A percentile compares a stretch with the other conserved stretches of the same genome.
These are phyloP conservation scores for Psix sp. DNA, from an alignment of 1,140 invertebrate genomes.

Conservation along the genomic window DNA sequence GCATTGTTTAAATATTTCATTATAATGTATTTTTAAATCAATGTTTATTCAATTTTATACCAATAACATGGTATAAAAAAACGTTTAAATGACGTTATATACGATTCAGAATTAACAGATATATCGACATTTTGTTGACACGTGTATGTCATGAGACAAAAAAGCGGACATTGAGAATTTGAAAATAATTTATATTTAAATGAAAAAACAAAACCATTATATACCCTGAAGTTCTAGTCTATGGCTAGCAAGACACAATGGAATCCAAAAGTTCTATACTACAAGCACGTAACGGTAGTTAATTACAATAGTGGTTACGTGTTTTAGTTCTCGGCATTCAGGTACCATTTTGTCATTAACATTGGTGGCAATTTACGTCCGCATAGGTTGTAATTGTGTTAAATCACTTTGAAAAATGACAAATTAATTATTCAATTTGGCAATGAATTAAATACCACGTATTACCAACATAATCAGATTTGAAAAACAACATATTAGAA, in stretches of 20 bases:
- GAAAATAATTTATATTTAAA: too few species aligned
- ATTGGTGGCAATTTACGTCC: conserved; percentile 29
- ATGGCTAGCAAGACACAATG: conserved; percentile 14
- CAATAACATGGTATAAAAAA: too few species aligned
- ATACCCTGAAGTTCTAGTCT: conserved; percentile 30
- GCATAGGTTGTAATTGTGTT: conserved; percentile 23
- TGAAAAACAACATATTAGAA: too few species aligned
- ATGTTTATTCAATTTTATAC: too few species aligned
- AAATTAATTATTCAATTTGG: conserved; percentile 29
- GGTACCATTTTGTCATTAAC: conserved; percentile 35
- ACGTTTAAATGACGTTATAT: too few species aligned
- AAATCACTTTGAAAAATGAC: conserved; percentile 39
- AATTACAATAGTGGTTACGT: conserved; percentile 45
- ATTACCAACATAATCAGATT: too few species aligned
- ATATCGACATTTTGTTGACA: too few species aligned
- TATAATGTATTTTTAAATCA: too few species aligned
- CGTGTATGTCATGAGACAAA: too few species aligned
- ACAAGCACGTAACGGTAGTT: conserved; percentile 45
- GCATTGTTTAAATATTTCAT: too few species aligned
- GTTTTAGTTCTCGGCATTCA: conserved; percentile 37
- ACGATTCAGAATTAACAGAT: too few species aligned
- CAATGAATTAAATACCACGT: conserved; percentile 3
- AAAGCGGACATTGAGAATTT: too few species aligned
- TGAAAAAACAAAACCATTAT: conserved; percentile 27
- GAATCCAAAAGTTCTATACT: conserved; percentile 35